Evolutionary conservation across 2,888 invertebrate species (phyloP).

Genomic region (Octodonta nipae): DNA sequence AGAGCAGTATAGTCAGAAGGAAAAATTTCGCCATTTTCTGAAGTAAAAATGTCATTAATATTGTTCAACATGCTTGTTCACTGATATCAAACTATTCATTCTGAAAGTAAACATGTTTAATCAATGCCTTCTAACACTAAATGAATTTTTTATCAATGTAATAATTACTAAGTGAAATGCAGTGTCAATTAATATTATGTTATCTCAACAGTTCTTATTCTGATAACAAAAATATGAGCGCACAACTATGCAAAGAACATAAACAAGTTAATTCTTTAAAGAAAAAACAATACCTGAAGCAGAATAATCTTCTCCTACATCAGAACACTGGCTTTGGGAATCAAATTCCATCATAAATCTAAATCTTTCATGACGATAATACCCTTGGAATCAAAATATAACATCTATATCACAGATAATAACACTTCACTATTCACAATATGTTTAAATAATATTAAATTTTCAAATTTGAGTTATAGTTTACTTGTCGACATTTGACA

Average conservation of each 20-base stretch:
- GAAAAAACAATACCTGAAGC: background rate
- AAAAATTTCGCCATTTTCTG: constrained; percentile 22
- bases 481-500: no score
- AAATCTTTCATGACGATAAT: constrained; percentile 7
- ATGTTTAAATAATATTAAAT: no score
- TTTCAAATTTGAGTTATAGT: no score
- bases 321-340: constrained; percentile 27
- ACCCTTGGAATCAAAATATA: no score
- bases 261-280: no score
- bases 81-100: background rate
- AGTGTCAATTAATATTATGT: background rate
- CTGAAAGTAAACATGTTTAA: no score
- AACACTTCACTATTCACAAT: no score
- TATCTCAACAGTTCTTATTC: no score
- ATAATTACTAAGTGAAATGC: background rate
- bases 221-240: no score
- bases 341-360: constrained; percentile 29
- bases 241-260: no score
- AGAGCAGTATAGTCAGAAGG: constrained; percentile 19
- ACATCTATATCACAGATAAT: no score
- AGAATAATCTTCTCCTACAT: constrained; percentile 19
- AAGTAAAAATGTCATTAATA: constrained; percentile 5
- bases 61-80: background rate
- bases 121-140: background rate
- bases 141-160: background rate